Base-by-base conservation (phyloP, 2,113 vertebrate genomes). In the Pelecanoides urinatrix region DNA sequence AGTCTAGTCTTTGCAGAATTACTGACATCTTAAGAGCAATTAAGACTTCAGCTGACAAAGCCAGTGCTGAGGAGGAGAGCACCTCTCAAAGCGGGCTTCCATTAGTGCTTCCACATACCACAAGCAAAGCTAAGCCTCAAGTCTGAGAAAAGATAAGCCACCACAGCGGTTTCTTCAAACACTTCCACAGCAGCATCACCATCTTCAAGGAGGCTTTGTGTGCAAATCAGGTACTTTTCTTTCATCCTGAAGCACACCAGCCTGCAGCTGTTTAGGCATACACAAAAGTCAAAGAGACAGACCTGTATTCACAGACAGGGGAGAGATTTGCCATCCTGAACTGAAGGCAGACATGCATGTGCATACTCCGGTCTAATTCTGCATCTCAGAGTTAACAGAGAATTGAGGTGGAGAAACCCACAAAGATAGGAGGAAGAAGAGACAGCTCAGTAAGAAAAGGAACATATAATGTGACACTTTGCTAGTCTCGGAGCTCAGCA, bases 381-480 rank as follows among this genome's bases (percentile, higher is more conserved):
- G 63, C 50, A n/a, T 17, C 40, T 70, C 45, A 22, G 58, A 65
- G 13, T 30, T 16, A 38, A 47, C 42, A 61, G 22, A 32, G 45
- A 38, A 62, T 15, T 32, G 27, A 88, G 40, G 32, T 17, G 34
- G 25, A 49, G 45, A 75, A 65, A 85, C 9, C 10, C 38, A 30
- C 5, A 10, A 50, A 45, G 34, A 44, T 0, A 68, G 26, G 49
- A 59, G 52, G 59, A 78, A 61, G 32, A 75, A 68, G 52, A 87
- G 34, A 42, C 2, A 66, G 18, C 17, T 78, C 61, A 36, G 47
- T 32, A 59, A 42, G n/a, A 25, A 95, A 76, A 38, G 32, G 26
- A 71, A 20, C 6, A 9, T 7, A 17, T 0, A 36, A 36, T 0
- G 0, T 18, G 38, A 70, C 44, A 16, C 27, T 83, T 73, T 6